These are phyloP conservation scores for Chrysomallon squamiferum DNA, from an alignment of 1,140 invertebrate species.

Conservation along the genomic window DNA sequence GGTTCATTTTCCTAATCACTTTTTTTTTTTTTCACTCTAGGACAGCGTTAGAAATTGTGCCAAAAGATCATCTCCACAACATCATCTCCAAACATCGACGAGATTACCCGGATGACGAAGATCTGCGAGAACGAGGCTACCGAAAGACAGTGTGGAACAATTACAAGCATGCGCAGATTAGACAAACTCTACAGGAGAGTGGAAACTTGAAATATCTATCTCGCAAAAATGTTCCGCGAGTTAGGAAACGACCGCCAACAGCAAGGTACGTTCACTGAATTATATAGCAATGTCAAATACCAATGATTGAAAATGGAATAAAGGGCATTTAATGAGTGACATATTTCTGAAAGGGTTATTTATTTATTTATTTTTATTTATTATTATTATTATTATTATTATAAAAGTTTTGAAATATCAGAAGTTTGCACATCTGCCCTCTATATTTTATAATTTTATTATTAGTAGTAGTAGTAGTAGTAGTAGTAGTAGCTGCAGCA, in stretches of 20 bases:
- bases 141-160: conserved; percentile 42
- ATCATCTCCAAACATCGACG: conserved; percentile 32
- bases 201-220: conserved; percentile 39
- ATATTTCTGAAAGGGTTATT: too few relatives aligned
- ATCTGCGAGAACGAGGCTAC: conserved; percentile 42
- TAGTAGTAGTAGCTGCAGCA: too few relatives aligned
- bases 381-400: too few relatives aligned
- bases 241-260: conserved; percentile 27
- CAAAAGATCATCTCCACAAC: conserved; percentile 32
- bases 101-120: conserved; percentile 29
- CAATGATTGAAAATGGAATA: too few relatives aligned
- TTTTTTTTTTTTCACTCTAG: conserved; percentile 15
- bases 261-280: conserved; percentile 26
- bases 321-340: too few relatives aligned
- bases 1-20: too few relatives aligned
- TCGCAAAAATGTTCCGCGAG: conserved; percentile 13
- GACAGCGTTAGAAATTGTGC: conserved; percentile 41
- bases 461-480: too few relatives aligned
- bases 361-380: too few relatives aligned
- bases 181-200: conserved; percentile 33
- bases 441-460: too few relatives aligned
- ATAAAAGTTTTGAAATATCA: too few relatives aligned
- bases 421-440: too few relatives aligned
- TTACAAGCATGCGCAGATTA: conserved; percentile 40
- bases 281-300: too few relatives aligned